Conservation (phyloP, 2,797 vertebrate genomes). For the Acipenser oxyrinchus region DNA sequence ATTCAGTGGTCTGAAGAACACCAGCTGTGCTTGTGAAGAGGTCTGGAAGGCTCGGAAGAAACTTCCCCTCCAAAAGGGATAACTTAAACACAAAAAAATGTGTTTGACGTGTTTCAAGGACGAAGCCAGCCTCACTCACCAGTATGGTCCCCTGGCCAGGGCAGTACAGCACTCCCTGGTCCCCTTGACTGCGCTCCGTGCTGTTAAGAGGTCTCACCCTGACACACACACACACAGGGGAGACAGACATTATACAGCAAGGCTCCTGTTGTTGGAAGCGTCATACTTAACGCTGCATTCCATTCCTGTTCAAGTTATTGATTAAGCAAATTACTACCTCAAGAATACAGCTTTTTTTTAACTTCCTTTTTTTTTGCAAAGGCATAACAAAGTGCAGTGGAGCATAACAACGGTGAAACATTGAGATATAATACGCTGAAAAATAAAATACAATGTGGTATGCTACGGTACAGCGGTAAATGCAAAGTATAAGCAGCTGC, state of each 20-base stretch:
- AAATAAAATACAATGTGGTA: neutral
- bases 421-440: neutral
- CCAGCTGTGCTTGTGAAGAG: neutral
- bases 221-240: neutral
- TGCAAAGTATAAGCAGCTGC: neutral
- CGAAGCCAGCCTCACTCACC: conserved; percentile 24
- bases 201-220: conserved; percentile 57
- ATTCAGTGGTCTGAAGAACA: neutral
- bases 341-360: no score
- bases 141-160: conserved; percentile 43
- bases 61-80: neutral
- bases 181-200: conserved; percentile 38
- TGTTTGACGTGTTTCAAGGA: neutral
- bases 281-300: neutral
- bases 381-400: no score
- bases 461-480: neutral
- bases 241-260: neutral
- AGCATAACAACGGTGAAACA: no score
- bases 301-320: no score
- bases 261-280: neutral
- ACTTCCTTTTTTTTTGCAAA: no score
- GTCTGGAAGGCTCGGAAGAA: neutral
- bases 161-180: conserved; percentile 44
- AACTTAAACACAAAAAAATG: neutral
- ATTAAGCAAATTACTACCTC: no score